These are phyloP conservation scores for Sebastes trivittatus DNA, from an alignment of 2,797 vertebrate species.

Conservation along the genomic window DNA sequence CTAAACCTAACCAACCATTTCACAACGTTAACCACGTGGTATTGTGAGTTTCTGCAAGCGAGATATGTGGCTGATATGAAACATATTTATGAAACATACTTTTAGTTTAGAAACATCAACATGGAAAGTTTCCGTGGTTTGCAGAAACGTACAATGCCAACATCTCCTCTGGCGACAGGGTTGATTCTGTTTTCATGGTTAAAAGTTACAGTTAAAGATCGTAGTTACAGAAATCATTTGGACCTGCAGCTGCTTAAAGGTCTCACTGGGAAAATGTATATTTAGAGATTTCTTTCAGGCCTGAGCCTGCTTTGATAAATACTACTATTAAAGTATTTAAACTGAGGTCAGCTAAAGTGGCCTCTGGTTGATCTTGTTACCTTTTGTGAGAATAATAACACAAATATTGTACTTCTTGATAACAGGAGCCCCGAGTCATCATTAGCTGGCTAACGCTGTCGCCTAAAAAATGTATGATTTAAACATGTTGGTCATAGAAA, in stretches of 20 bases:
- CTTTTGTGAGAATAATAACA: background rate
- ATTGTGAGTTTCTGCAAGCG: background rate
- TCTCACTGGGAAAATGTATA: background rate
- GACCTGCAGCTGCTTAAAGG: background rate
- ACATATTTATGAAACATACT: background rate
- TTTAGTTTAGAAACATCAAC: background rate
- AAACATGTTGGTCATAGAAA: background rate
- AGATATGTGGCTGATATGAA: background rate
- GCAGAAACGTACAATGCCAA: too few relatives aligned
- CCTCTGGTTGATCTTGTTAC: background rate
- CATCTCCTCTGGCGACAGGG: rapidly evolving
- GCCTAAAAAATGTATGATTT: background rate
- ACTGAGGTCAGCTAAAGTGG: background rate
- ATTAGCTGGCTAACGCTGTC: background rate
- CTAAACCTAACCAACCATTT: too few relatives aligned
- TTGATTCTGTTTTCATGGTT: background rate
- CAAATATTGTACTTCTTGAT: background rate
- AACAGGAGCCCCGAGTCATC: background rate
- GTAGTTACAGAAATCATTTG: background rate
- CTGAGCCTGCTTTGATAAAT: background rate
- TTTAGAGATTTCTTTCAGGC: background rate
- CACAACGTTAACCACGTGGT: background rate
- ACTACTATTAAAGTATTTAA: background rate
- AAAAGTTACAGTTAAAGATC: too few relatives aligned
- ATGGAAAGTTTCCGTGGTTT: too few relatives aligned